Percentiles rank a stretch among this genome's conserved stretches.
These are phyloP conservation scores for Zenarchopterus dispar DNA, from an alignment of 2,797 vertebrate genomes.

Conservation along the genomic window DNA sequence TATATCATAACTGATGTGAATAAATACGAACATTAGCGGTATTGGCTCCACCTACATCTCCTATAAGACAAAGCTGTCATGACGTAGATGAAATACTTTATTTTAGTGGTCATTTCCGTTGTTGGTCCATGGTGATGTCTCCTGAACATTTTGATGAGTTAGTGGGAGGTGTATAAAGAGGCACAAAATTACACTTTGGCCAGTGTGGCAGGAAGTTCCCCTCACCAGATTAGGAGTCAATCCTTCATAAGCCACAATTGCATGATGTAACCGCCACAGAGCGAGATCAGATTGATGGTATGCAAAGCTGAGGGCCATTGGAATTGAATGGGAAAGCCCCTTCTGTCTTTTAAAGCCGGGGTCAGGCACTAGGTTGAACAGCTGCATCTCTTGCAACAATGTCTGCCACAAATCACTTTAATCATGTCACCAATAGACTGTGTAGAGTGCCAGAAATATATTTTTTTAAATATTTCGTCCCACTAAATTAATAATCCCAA, in stretches of 20 bases:
- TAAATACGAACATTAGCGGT: too few species aligned
- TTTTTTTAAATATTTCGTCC: neutral
- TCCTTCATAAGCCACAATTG: constrained; percentile 63
- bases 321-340: constrained; percentile 59
- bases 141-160: constrained; percentile 40
- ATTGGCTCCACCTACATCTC: too few species aligned
- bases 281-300: constrained; percentile 55
- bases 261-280: constrained; percentile 70
- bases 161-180: constrained; percentile 11
- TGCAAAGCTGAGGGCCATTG: constrained; percentile 18
- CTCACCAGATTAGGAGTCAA: constrained; percentile 67
- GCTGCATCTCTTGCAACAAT: constrained; percentile 41
- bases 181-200: constrained; percentile 28
- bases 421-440: neutral
- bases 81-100: too few species aligned
- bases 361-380: constrained; percentile 46
- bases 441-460: constrained; percentile 1
- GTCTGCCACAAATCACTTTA: constrained; percentile 39
- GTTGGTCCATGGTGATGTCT: neutral
- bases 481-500: neutral
- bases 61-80: too few species aligned
- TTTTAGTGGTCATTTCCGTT: too few species aligned
- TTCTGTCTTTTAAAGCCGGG: constrained; percentile 45
- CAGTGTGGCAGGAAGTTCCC: constrained; percentile 59
- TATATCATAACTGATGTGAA: too few species aligned